Conservation (phyloP, 2,113 vertebrate species). For the Procavia capensis region DNA sequence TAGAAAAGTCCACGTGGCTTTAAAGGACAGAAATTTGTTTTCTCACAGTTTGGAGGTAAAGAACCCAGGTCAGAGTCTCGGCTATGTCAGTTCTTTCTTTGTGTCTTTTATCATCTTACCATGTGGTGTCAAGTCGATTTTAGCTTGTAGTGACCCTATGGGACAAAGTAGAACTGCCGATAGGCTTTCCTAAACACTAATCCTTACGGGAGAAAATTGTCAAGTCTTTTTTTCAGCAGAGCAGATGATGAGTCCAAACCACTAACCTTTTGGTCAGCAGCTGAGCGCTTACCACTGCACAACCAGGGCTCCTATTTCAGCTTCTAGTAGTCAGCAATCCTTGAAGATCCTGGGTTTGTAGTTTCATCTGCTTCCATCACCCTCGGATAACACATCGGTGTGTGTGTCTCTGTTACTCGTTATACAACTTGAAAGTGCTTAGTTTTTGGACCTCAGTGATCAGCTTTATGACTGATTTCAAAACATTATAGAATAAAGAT, state of each 20-base stretch:
- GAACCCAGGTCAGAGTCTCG: not conserved
- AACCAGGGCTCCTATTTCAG: not conserved
- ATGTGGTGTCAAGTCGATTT: not conserved
- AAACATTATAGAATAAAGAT: not conserved
- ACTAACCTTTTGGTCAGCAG: not conserved
- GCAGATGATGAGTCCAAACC: not conserved
- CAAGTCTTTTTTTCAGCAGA: not conserved
- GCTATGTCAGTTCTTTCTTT: not conserved
- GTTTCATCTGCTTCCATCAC: not conserved
- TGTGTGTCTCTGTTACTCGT: not conserved
- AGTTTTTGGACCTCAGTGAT: not conserved
- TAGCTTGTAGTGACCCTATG: not conserved
- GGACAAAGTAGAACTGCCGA: not conserved
- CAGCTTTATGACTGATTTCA: not conserved
- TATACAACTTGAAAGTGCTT: not conserved
- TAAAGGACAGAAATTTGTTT: not conserved
- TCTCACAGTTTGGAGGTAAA: not conserved
- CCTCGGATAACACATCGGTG: not conserved
- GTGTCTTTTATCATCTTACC: not conserved
- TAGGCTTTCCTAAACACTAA: not conserved
- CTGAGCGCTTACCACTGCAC: not conserved
- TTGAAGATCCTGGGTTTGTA: not conserved
- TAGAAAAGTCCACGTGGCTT: no score
- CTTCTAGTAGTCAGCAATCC: not conserved
- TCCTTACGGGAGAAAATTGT: not conserved